These are phyloP conservation scores for Morpho helenor DNA, from an alignment of 2,888 invertebrate genomes.

Conservation along the genomic window DNA sequence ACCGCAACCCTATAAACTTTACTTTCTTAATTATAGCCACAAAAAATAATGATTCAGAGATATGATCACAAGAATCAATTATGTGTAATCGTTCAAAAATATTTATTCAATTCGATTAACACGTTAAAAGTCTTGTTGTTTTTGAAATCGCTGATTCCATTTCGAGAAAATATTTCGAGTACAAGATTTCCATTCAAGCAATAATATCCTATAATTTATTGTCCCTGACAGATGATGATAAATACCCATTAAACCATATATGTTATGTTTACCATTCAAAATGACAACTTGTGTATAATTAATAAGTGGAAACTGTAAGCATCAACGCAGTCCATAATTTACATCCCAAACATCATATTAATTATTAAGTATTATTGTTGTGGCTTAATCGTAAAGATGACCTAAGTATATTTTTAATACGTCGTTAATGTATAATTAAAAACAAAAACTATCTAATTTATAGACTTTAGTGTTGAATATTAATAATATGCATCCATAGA, in stretches of 20 bases:
- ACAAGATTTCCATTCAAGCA: constrained; percentile 17
- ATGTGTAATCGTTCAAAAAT: constrained; percentile 19
- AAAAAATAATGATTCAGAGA: too few relatives aligned
- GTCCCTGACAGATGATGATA: constrained; percentile 41
- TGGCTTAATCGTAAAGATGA: too few relatives aligned
- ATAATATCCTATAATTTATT: constrained; percentile 22
- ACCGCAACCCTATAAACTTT: constrained; percentile 40
- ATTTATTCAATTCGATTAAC: constrained; percentile 5
- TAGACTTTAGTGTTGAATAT: background rate
- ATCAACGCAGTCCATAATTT: background rate
- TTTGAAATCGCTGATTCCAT: background rate
- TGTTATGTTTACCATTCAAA: constrained; percentile 38
- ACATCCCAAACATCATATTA: background rate
- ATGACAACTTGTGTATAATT: constrained; percentile 45
- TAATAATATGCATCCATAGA: too few relatives aligned
- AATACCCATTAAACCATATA: constrained; percentile 40
- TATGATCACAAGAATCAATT: too few relatives aligned
- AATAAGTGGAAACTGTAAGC: constrained; percentile 22
- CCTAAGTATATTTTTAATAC: too few relatives aligned
- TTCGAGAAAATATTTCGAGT: background rate
- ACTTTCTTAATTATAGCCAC: too few relatives aligned
- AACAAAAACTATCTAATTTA: background rate
- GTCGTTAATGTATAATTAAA: too few relatives aligned
- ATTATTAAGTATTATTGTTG: too few relatives aligned
- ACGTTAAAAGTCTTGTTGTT: background rate